These are phyloP conservation scores for Hyles lineata DNA, from an alignment of 2,888 invertebrate species.

Conservation along the genomic window DNA sequence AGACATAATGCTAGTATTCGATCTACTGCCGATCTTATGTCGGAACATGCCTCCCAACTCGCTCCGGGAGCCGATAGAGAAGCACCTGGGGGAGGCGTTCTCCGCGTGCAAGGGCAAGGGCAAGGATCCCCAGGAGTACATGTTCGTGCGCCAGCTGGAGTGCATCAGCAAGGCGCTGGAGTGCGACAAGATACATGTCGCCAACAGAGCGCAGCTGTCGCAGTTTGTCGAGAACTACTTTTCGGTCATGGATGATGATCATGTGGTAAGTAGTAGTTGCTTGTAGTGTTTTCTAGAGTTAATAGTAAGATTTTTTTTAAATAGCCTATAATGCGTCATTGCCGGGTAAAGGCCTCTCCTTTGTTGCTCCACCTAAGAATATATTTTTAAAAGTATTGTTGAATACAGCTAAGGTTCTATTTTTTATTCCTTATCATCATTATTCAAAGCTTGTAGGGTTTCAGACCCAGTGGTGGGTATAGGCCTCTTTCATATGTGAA, in stretches of 20 bases:
- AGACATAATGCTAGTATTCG: slow-evolving; percentile 75
- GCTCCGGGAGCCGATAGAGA: slow-evolving; percentile 82
- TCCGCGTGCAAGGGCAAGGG: slow-evolving; percentile 45
- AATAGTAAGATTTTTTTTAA: no score
- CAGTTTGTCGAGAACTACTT: slow-evolving; percentile 79
- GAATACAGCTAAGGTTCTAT: no score
- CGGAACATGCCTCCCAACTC: slow-evolving; percentile 84
- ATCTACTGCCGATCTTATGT: slow-evolving; percentile 82
- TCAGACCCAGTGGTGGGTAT: no score
- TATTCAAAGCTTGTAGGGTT: no score
- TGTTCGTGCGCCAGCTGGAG: slow-evolving; percentile 61
- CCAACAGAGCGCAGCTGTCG: slow-evolving; percentile 82
- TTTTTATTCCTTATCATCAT: no score
- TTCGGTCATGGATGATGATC: slow-evolving; percentile 69
- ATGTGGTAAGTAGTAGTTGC: slow-evolving; percentile 63
- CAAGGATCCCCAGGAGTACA: slow-evolving; percentile 36
- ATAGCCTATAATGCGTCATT: no score
- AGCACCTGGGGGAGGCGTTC: slow-evolving; percentile 71
- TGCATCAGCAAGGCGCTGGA: slow-evolving; percentile 73
- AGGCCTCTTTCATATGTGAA: no score
- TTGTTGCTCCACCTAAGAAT: no score
- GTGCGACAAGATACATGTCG: slow-evolving; percentile 83
- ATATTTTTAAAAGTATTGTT: no score
- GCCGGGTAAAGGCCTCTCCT: no score
- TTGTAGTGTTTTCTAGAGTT: no score